Conservation (phyloP, 2,888 invertebrate genomes). For the Drosophila kanekoi region DNA sequence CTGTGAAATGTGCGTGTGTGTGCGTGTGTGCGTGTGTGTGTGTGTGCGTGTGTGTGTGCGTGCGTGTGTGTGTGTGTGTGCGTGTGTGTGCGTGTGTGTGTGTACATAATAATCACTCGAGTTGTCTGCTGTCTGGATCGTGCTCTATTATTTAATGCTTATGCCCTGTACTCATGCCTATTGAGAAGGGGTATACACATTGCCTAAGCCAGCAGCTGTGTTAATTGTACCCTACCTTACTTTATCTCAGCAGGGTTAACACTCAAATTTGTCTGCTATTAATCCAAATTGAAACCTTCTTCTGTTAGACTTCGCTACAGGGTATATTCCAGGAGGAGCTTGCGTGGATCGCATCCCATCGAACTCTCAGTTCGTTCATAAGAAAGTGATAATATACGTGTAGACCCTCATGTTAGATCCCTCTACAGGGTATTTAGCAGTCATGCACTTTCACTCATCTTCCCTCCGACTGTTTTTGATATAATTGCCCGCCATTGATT, state of each 20-base stretch:
- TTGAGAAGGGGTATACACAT: background rate
- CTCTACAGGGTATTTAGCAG: conserved; percentile 9
- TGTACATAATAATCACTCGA: conserved; percentile 25
- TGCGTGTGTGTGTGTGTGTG: conserved; percentile 7
- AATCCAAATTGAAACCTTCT: no score
- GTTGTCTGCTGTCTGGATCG: conserved; percentile 35
- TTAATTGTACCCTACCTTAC: no score
- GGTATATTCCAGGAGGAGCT: no score
- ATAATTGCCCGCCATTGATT: conserved; percentile 24
- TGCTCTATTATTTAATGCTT: conserved; percentile 57
- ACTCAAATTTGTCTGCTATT: no score
- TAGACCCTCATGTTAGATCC: no score
- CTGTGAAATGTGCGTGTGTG: conserved; percentile 42
- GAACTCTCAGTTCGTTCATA: no score
- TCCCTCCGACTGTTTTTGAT: background rate
- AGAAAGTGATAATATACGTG: no score
- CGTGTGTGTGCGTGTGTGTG: conserved; percentile 1
- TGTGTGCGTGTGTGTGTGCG: conserved; percentile 5
- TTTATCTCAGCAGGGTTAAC: no score
- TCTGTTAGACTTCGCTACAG: no score
- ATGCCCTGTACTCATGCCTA: background rate
- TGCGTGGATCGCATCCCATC: no score
- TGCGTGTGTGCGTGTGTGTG: background rate
- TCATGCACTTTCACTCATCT: background rate
- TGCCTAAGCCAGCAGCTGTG: no score